Conservation (phyloP, 2,888 invertebrate species). For the Poecilobothrus nobilitatus region DNA sequence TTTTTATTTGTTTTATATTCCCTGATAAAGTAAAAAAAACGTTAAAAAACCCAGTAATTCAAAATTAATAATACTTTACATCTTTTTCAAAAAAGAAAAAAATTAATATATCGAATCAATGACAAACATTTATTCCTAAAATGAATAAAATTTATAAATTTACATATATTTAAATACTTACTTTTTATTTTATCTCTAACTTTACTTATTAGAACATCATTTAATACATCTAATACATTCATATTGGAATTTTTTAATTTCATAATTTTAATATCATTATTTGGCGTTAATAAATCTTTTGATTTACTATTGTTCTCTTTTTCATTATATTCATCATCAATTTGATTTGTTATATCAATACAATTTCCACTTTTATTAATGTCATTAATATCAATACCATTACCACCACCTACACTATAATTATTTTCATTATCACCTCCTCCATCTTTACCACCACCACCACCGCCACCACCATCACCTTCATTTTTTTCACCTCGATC, state of each 20-base stretch:
- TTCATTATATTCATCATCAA: slow-evolving; percentile 23
- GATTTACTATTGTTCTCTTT: slow-evolving; percentile 24
- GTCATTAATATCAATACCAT: slow-evolving; percentile 18
- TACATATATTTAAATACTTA: slow-evolving; percentile 22
- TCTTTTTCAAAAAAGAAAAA: no score
- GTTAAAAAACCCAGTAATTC: no score
- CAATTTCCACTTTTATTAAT: slow-evolving; percentile 19
- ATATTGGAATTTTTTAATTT: slow-evolving; percentile 18
- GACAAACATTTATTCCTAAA: no score
- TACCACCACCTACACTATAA: slow-evolving; percentile 36
- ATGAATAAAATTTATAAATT: no score
- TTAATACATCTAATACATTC: slow-evolving; percentile 58
- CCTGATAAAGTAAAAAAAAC: no score
- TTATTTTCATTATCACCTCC: slow-evolving; percentile 29
- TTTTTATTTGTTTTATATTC: no score
- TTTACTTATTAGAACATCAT: slow-evolving; percentile 56
- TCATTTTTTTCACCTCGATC: slow-evolving; percentile 24
- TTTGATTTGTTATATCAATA: slow-evolving; percentile 22
- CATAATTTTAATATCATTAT: slow-evolving; percentile 20
- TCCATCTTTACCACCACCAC: slow-evolving; percentile 42
- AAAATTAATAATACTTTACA: no score
- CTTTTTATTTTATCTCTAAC: slow-evolving; percentile 53
- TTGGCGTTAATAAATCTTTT: slow-evolving; percentile 14
- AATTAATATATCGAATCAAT: no score
- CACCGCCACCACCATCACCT: slow-evolving; percentile 38